Evolutionary conservation across 2,888 invertebrate species (phyloP).

Genomic region (Dasysyrphus albostriatus): DNA sequence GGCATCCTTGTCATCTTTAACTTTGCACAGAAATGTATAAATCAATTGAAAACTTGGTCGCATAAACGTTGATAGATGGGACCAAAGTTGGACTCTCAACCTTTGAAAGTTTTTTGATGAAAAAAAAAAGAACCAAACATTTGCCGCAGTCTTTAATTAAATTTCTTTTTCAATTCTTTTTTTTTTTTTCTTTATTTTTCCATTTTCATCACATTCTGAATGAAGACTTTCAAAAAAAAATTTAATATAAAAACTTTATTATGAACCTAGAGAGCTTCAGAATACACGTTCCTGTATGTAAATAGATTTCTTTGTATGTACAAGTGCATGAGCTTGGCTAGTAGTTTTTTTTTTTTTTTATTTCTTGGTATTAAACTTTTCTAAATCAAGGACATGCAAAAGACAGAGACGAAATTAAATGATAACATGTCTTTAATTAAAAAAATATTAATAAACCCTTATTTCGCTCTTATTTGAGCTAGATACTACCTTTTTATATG

Average conservation of each 20-base stretch:
- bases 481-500: too few species aligned
- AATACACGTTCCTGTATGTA: neutral
- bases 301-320: neutral
- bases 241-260: constrained; percentile 41
- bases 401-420: neutral
- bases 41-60: constrained; percentile 73
- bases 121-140: constrained; percentile 8
- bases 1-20: constrained; percentile 62
- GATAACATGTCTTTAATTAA: neutral
- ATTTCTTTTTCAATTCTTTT: constrained; percentile 27
- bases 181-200: constrained; percentile 10
- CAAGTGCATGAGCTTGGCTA: neutral
- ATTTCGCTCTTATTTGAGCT: neutral
- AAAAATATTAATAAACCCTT: constrained; percentile 2
- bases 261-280: constrained; percentile 23
- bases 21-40: constrained; percentile 69
- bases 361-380: neutral
- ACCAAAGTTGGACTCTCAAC: constrained; percentile 50
- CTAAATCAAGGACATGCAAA: neutral
- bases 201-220: constrained; percentile 27
- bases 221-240: constrained; percentile 30
- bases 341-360: neutral
- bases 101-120: constrained; percentile 23
- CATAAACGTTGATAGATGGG: constrained; percentile 60
- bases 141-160: constrained; percentile 46